Conservation (phyloP, 2,113 vertebrate genomes). For the Erpornis zantholeuca region DNA sequence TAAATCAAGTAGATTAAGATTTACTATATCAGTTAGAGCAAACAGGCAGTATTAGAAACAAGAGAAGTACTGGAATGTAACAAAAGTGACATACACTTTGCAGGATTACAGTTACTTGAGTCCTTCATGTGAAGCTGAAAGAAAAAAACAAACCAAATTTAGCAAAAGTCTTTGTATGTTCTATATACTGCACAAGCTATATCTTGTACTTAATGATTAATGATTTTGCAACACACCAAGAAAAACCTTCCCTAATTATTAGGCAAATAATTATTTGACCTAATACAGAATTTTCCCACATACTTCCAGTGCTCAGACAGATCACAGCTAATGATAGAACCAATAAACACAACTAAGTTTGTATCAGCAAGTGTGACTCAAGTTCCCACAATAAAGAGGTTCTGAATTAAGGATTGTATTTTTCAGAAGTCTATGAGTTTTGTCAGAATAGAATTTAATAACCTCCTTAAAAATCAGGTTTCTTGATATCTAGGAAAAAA, state of each 20-base stretch:
- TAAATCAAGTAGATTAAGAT: background rate
- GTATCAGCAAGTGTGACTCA: background rate
- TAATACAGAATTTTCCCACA: background rate
- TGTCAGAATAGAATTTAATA: background rate
- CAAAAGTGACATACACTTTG: background rate
- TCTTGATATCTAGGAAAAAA: background rate
- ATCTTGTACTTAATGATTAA: background rate
- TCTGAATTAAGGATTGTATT: background rate
- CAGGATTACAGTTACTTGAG: background rate
- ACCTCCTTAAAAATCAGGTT: background rate
- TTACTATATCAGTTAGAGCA: background rate
- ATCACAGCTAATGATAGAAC: background rate
- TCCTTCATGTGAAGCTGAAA: constrained; percentile 3
- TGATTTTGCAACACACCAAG: background rate
- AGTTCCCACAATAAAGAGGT: background rate
- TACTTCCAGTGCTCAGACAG: background rate
- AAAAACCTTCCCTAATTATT: background rate
- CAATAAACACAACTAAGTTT: background rate
- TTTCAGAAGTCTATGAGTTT: background rate
- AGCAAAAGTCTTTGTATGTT: background rate
- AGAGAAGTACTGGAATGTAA: constrained; percentile 19
- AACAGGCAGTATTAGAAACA: background rate
- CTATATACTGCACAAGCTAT: background rate
- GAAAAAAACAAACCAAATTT: background rate
- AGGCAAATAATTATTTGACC: background rate